Conservation (phyloP, 1,140 invertebrate species). For the Drosophila nannoptera region DNA sequence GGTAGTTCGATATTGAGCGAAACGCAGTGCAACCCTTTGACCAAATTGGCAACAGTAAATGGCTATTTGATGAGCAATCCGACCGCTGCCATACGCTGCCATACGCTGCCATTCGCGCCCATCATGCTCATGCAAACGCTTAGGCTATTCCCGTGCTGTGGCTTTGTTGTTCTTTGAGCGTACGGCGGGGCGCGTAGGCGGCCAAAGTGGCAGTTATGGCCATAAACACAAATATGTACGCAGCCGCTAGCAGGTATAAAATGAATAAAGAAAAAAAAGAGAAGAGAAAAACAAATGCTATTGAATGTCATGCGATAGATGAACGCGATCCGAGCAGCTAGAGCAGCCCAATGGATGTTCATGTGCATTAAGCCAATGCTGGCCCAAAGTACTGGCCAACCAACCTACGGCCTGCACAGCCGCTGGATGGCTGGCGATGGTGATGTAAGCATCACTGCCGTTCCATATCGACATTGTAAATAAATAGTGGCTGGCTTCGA, state of each 20-base stretch:
- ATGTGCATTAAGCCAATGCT: slow-evolving; percentile 25
- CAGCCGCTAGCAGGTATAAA: slow-evolving; percentile 68
- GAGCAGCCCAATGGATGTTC: slow-evolving; percentile 68
- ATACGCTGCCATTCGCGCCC: slow-evolving; percentile 7
- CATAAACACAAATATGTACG: slow-evolving; percentile 76
- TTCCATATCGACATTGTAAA: slow-evolving; percentile 26
- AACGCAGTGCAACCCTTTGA: background rate
- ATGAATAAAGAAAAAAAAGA: slow-evolving; percentile 24
- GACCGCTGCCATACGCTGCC: slow-evolving; percentile 19
- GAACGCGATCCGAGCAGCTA: slow-evolving; percentile 48
- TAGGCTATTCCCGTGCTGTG: slow-evolving; percentile 29
- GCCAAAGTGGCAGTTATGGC: slow-evolving; percentile 73
- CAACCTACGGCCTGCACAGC: slow-evolving; percentile 30
- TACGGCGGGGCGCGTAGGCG: slow-evolving; percentile 51
- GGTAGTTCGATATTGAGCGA: background rate
- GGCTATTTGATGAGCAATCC: slow-evolving; percentile 13
- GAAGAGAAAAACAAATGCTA: slow-evolving; percentile 10
- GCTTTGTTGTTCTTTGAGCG: slow-evolving; percentile 38
- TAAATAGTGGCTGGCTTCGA: slow-evolving; percentile 3
- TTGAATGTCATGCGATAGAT: slow-evolving; percentile 47
- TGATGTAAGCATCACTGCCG: slow-evolving; percentile 43
- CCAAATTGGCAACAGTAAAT: slow-evolving; percentile 1
- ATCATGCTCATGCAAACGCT: slow-evolving; percentile 19
- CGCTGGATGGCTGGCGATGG: background rate
- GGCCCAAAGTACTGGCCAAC: slow-evolving; percentile 32